Conservation (phyloP, 2,888 invertebrate genomes). For the Orthosia gracilis region DNA sequence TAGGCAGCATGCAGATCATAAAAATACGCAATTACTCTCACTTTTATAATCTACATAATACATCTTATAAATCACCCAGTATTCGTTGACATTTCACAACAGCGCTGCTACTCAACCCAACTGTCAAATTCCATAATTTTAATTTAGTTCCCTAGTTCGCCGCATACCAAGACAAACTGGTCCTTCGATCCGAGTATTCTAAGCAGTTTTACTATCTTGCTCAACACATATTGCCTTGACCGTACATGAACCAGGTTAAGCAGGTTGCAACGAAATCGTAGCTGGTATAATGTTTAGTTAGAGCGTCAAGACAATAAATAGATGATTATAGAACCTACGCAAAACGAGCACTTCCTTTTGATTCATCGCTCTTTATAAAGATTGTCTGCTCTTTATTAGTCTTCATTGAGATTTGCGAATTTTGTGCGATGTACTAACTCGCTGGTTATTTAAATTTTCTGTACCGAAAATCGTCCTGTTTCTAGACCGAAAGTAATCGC, state of each 20-base stretch:
- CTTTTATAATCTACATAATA: constrained; percentile 58
- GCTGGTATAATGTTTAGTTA: constrained; percentile 51
- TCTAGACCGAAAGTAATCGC: no score
- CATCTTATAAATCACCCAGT: constrained; percentile 28
- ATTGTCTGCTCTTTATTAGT: constrained; percentile 63
- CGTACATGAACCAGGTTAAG: constrained; percentile 60
- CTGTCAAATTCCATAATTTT: constrained; percentile 8
- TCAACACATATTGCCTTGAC: constrained; percentile 63
- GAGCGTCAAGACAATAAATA: constrained; percentile 57
- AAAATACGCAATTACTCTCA: constrained; percentile 54
- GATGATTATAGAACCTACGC: constrained; percentile 66
- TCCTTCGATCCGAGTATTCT: constrained; percentile 42
- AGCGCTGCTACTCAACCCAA: constrained; percentile 7
- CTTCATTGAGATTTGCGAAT: constrained; percentile 60
- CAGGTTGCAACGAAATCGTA: constrained; percentile 56
- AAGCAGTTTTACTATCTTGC: constrained; percentile 61
- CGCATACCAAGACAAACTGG: constrained; percentile 35
- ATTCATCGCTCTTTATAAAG: constrained; percentile 67
- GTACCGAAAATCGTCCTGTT: no score
- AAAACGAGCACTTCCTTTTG: constrained; percentile 66
- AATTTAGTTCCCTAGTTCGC: constrained; percentile 25
- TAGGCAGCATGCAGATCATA: constrained; percentile 12
- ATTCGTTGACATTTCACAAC: constrained; percentile 15
- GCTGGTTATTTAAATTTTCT: neutral
- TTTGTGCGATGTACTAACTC: constrained; percentile 34